phyloP scores from a whole-genome alignment of 2,797 vertebrate genomes.

The Coendou prehensilis region DNA sequence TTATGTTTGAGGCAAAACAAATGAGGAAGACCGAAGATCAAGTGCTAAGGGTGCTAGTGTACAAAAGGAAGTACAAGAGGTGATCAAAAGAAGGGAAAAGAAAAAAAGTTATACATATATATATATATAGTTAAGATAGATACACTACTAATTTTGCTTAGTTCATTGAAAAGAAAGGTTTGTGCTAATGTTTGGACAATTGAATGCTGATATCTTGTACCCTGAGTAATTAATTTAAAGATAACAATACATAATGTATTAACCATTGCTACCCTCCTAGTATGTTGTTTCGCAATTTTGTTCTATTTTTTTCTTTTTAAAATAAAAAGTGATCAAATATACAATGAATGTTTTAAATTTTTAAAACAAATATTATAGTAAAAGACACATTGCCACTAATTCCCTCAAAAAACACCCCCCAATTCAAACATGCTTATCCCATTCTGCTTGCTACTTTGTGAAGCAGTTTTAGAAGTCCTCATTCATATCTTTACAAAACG shows the following conservation, averaged over 20 bases:
- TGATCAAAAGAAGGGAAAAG: neutral
- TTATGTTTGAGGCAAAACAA: neutral
- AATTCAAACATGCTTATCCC: neutral
- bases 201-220: no score
- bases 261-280: no score
- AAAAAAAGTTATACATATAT: no score
- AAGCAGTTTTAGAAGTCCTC: neutral
- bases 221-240: no score
- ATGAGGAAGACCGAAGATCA: constrained; percentile 39
- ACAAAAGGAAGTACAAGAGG: neutral
- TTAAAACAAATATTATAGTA: neutral
- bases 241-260: no score
- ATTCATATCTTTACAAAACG: neutral
- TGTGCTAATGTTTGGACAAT: no score
- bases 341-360: neutral
- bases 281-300: no score
- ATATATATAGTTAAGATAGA: no score
- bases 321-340: neutral
- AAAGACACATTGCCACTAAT: neutral
- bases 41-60: neutral
- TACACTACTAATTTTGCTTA: no score
- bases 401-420: neutral
- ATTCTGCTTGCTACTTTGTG: neutral
- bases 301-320: no score
- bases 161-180: no score